A percentile compares a stretch with the other conserved stretches of the same genome.
Evolutionary conservation across 1,140 invertebrate species (phyloP).

Genomic region (Hycleus phaleratus): DNA sequence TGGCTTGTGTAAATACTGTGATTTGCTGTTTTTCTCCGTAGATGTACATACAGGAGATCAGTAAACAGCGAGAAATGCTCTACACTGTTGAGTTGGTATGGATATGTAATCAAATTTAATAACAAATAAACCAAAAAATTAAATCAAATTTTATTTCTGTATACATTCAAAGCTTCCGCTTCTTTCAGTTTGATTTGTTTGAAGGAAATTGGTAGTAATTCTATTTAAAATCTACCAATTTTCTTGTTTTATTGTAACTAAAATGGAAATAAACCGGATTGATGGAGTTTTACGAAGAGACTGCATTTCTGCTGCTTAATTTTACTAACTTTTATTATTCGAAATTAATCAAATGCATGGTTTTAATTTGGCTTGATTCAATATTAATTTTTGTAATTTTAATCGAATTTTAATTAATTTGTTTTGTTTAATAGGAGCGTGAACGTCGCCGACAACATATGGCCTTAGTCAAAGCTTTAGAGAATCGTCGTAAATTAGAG

Average conservation of each 20-base stretch:
- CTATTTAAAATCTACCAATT: no score
- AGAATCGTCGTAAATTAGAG: conserved; percentile 77
- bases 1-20: conserved; percentile 38
- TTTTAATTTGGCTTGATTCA: neutral
- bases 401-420: neutral
- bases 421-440: conserved; percentile 58
- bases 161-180: no score
- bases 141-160: no score
- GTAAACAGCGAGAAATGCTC: conserved; percentile 76
- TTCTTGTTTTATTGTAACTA: no score
- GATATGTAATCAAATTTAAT: conserved; percentile 15
- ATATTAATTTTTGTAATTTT: neutral
- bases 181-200: no score
- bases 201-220: no score
- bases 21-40: conserved; percentile 46
- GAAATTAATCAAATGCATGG: no score
- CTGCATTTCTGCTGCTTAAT: no score
- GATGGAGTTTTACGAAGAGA: no score
- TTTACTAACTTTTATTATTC: no score
- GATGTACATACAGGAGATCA: conserved; percentile 82
- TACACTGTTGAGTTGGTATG: conserved; percentile 80
- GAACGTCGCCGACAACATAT: conserved; percentile 87
- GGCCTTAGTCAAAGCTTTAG: conserved; percentile 76
- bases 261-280: no score
- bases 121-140: no score